phyloP scores from a whole-genome alignment of 2,797 vertebrate genomes.

The Triplophysa yarkandensis region DNA sequence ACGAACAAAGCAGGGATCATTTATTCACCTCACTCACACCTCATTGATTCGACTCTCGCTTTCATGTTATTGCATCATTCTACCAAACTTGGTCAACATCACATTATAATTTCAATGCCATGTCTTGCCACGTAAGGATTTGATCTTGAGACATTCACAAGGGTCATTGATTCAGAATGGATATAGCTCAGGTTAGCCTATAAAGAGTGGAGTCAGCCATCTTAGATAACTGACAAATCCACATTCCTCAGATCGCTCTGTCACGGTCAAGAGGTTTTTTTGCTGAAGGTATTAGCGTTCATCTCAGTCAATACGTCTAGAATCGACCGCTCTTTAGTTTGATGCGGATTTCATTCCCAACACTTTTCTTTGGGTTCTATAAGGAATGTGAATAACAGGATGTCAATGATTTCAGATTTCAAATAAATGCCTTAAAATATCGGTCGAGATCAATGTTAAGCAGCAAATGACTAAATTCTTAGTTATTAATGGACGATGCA shows the following conservation, averaged over 20 bases:
- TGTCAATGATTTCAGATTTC: not conserved
- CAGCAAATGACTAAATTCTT: not conserved
- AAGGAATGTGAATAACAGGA: constrained; percentile 54
- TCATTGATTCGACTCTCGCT: not conserved
- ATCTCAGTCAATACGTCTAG: constrained; percentile 46
- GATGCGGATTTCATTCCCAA: constrained; percentile 43
- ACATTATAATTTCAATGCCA: constrained; percentile 13
- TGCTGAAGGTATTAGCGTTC: constrained; percentile 46
- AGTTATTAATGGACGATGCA: not conserved
- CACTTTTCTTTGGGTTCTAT: constrained; percentile 52
- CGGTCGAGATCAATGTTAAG: not conserved
- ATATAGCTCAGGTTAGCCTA: constrained; percentile 1
- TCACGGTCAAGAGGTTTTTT: constrained; percentile 50
- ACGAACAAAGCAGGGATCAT: not conserved
- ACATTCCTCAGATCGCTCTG: constrained; percentile 34
- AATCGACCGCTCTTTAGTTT: constrained; percentile 13
- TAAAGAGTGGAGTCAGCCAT: constrained; percentile 14
- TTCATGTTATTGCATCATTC: not conserved
- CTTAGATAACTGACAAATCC: constrained; percentile 33
- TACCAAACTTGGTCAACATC: constrained; percentile 9
- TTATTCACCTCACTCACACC: constrained; percentile 26
- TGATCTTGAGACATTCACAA: constrained; percentile 16
- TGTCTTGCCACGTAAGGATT: not conserved
- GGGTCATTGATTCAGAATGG: constrained; percentile 28
- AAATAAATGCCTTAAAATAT: constrained; percentile 41